Base-by-base conservation (phyloP, 2,888 invertebrate species). In the Caenorhabditis japonica region DNA sequence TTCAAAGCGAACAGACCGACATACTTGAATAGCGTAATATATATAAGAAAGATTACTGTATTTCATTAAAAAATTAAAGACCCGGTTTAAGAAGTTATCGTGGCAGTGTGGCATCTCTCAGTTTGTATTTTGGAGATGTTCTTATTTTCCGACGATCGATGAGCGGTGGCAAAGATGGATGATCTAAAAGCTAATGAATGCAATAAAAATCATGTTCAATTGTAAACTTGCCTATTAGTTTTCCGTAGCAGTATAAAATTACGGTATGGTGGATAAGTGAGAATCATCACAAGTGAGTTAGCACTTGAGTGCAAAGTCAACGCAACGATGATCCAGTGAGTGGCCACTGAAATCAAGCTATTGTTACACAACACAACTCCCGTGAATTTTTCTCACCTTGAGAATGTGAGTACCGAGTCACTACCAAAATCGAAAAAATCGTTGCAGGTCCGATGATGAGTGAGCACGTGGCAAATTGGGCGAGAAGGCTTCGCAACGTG, bases 241-340 rank as follows among this genome's bases (percentile, higher is more conserved):
- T 44, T 68, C 66, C 58, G 51, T 15, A 69, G 17, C 69, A 47
- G 59, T n/a, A 69, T 47, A 49, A 55, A 69, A 21, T 36, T 53
- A 13, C 69, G 39, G 17, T 69, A 69, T 10, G 69, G 69, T 23
- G 69, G 69, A 49, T 69, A 69, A 10, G 69, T 60, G 60, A 69
- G 47, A 19, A 69, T 60, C 69, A 69, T 69, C 4, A 60, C 60
- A 25, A 69, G 38, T 3, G 69, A 60, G 41, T 60, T 69, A 17
- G 55, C 60, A 36, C 60, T 60, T 13, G 69, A 69, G 17, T 69
- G 69, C 0, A 53, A 41, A 8, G 60, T 69, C 19, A 69, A 27
- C 15, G 53, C 53, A 4, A 69, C 60, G 15, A 69, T 51, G 4
- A 41, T 60, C 60, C 60, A 60, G 27, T 60, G 69, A 7, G 58